A percentile compares a stretch with the other conserved stretches of the same genome.
Evolutionary conservation across 2,113 vertebrate species (phyloP).

Genomic region (Zosterops borbonicus): DNA sequence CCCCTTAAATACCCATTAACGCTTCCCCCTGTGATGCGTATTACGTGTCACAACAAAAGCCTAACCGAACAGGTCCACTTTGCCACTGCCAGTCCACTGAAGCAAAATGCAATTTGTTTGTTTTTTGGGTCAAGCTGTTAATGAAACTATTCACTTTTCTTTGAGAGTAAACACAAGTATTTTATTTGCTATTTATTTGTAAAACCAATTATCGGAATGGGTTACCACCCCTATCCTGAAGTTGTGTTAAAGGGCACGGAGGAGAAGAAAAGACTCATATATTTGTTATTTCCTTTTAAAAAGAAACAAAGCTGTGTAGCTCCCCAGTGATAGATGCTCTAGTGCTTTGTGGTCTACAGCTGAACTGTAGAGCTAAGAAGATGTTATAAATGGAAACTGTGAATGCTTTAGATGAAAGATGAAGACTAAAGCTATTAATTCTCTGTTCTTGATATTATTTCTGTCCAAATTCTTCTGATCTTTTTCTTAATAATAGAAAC

Average conservation of each 20-base stretch:
- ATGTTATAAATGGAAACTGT: not conserved
- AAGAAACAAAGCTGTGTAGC: not conserved
- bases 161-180: not conserved
- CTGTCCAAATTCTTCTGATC: not conserved
- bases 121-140: not conserved
- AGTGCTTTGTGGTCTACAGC: not conserved
- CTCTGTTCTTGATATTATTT: not conserved
- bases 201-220: not conserved
- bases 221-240: not conserved
- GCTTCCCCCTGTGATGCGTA: not conserved
- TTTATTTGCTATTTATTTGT: not conserved
- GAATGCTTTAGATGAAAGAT: not conserved
- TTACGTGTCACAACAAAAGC: not conserved
- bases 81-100: not conserved
- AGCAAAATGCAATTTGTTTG: not conserved
- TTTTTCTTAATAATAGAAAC: not conserved
- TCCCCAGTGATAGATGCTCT: not conserved
- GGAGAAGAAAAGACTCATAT: not conserved
- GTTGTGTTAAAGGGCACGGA: not conserved
- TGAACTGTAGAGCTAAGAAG: not conserved
- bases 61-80: not conserved
- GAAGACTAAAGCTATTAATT: not conserved
- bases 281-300: not conserved
- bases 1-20: constrained; percentile 43
- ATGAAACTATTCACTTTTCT: not conserved